Evolutionary conservation across 2,797 vertebrate genomes (phyloP).

Genomic region (Erethizon dorsatum): DNA sequence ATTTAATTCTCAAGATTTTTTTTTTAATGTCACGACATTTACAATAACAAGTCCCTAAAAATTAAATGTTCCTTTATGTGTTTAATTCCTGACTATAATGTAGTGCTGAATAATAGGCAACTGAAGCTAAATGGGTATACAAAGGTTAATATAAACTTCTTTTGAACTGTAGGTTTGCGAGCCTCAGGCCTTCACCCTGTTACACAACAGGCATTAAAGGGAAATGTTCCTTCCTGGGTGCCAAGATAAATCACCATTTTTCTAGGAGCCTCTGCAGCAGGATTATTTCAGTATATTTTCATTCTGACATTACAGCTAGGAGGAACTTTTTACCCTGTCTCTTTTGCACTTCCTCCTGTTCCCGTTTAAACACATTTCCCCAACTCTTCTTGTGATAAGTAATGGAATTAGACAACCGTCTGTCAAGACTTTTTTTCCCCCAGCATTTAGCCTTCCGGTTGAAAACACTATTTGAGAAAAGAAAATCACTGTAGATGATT

Average conservation of each 20-base stretch:
- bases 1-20: constrained; percentile 73
- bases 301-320: constrained; percentile 17
- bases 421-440: constrained; percentile 23
- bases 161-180: constrained; percentile 75
- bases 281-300: constrained; percentile 73
- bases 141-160: constrained; percentile 83
- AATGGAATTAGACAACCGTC: constrained; percentile 74
- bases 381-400: constrained; percentile 75
- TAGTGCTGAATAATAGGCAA: constrained; percentile 81
- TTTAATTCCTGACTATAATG: constrained; percentile 86
- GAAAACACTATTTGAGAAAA: constrained; percentile 75
- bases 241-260: constrained; percentile 80
- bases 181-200: constrained; percentile 76
- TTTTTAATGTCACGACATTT: constrained; percentile 84
- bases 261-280: constrained; percentile 77
- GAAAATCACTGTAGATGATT: constrained; percentile 59
- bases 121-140: constrained; percentile 66
- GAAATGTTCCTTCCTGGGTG: constrained; percentile 78
- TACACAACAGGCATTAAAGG: constrained; percentile 77
- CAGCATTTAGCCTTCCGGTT: constrained; percentile 46
- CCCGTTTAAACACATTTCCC: constrained; percentile 72
- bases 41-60: constrained; percentile 82
- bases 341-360: constrained; percentile 72
- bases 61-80: constrained; percentile 85
- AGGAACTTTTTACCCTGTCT: constrained; percentile 57